Evolutionary conservation across 2,888 invertebrate genomes (phyloP), one percentile per base, ranked within the genome.

Genomic region (Neoitamus cyanurus): DNA sequence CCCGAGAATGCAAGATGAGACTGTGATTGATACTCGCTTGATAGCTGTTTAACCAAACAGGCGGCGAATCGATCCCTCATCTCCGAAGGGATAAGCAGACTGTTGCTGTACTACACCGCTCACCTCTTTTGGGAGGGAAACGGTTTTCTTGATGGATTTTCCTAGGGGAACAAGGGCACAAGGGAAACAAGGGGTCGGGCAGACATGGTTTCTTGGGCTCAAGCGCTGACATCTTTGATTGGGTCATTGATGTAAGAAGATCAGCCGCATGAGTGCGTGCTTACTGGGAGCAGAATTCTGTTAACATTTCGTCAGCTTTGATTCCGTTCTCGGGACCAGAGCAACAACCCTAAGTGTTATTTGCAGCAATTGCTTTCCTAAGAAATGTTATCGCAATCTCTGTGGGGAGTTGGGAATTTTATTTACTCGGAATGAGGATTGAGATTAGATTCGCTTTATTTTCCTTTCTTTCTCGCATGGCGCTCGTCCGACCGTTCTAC

Each of bases 191-290:
- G 37, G 37, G 37, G 13, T 25, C 9, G 58, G 25, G 58, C 15
- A 58, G 25, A 42, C 42, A 42, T 1, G 42, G 58, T 15, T 58
- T 58, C 9, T 11, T 9, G 15, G 25, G 58, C 58, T 25, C 58
- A 25, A 25, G 58, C 25, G 15, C 58, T 58, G 58, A 58, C 58
- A 58, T 58, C 58, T 58, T 58, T 58, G 58, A 58, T 58, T 58
- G 58, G 58, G 58, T 58, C 58, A 58, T 58, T 58, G 58, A 58
- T 58, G 58, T 58, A 58, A 58, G 58, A 58, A 58, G 20, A 58
- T 58, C 58, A 58, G 20, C 58, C 58, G 25, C 58, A 6, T 58
- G 58, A 58, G 58, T 58, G 58, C 25, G 58, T 58, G 58, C 58
- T 58, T 58, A 58, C 58, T 58, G 58, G 25, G 9, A 58, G 58